Evolutionary conservation across 2,113 vertebrate species (phyloP), one percentile per base, ranked within the genome.

Genomic region (Thunnus thynnus): DNA sequence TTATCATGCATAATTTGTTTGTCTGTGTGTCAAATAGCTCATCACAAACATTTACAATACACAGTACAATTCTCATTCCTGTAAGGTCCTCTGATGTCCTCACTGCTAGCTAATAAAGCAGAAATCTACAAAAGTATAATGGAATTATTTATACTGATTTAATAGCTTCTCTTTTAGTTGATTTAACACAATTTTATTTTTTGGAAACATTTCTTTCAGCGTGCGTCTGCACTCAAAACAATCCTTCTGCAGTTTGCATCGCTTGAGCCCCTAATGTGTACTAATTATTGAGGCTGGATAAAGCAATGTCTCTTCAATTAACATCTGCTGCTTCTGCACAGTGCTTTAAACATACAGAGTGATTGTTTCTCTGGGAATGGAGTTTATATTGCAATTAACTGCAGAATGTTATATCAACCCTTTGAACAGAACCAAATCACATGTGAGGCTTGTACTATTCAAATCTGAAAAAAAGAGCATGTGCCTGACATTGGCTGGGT

Each of bases 221-320:
- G 50, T 64, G 47, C 1, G 13, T 60, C 65, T 79, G 63, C 55
- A 76, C 71, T 75, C 66, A 68, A 51, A 51, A 71, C 52, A 75
- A 50, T 63, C 72, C 25, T 72, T 36, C 44, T 41, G 52, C 69
- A 69, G 60, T 50, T 16, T 83, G 47, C 30, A 18, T 84, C 27
- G 13, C 61, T 69, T 18, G 13, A 85, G 79, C 81, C 58, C 36
- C 56, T 74, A 76, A 81, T 76, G 57, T 76, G 73, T 36, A 56
- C 50, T 83, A 82, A 91, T 88, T 87, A 88, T 72, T 54, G 54
- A 79, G 32, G 48, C 75, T 68, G 66, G 58, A 78, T 68, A 47
- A 60, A 72, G 63, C 64, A 68, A 54, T 48, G 65, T 73, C 50
- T 82, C 55, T 57, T 75, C 63, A 57, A 52, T 73, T 86, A 68